phyloP scores from a whole-genome alignment of 2,113 vertebrate species.

The Acrocephalus arundinaceus region DNA sequence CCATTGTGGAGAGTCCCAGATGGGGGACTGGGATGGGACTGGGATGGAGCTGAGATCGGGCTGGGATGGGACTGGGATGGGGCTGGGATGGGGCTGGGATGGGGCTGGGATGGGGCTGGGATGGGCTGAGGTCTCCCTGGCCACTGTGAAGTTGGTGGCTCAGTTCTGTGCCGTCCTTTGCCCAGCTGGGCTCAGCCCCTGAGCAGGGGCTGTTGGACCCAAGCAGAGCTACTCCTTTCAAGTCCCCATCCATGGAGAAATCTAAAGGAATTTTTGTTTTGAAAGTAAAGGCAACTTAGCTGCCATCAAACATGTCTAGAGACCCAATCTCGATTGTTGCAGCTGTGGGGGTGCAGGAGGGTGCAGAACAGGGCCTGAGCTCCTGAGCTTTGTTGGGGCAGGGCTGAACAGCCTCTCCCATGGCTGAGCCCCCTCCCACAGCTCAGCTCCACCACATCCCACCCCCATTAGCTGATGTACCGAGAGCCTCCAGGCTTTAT shows the following conservation, averaged over 20 bases:
- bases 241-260: background rate
- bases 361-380: background rate
- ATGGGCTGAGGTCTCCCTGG: background rate
- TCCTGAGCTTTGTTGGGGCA: background rate
- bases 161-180: background rate
- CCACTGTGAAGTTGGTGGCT: background rate
- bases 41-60: background rate
- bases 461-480: background rate
- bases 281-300: background rate
- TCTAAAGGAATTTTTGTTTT: background rate
- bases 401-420: background rate
- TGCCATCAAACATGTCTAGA: background rate
- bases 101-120: background rate
- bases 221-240: background rate
- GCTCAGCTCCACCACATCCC: background rate
- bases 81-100: background rate
- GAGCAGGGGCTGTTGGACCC: background rate
- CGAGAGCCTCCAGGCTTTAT: background rate
- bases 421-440: background rate
- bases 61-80: background rate
- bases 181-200: background rate
- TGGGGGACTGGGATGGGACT: background rate
- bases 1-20: background rate
- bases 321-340: rapidly evolving
- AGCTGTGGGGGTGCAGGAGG: background rate